These are phyloP conservation scores for Ianthella basta DNA, from an alignment of 37 sponge, comb jelly and placozoan genomes.

Conservation along the genomic window DNA sequence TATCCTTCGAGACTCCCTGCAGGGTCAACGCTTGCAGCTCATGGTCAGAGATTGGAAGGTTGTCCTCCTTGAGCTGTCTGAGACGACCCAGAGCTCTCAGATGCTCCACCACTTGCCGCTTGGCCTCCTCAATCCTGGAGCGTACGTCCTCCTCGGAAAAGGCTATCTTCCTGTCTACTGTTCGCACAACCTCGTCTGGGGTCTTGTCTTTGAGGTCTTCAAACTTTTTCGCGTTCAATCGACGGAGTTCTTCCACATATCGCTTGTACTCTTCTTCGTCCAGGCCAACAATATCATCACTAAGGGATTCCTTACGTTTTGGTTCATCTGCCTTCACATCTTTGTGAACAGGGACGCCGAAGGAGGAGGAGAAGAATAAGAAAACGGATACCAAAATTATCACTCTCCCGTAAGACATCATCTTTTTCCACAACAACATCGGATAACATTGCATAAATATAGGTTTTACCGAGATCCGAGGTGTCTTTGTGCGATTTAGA, in stretches of 20 bases:
- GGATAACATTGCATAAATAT: too few species aligned
- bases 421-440: neutral
- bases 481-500: too few species aligned
- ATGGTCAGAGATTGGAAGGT: neutral
- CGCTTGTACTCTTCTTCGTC: conserved; percentile 71
- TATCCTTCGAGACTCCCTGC: neutral
- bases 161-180: conserved; percentile 28
- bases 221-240: conserved; percentile 21
- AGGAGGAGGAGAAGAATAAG: neutral
- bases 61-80: conserved; percentile 26
- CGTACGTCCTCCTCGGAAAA: conserved; percentile 34
- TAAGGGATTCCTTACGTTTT: neutral
- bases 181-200: neutral
- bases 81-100: conserved; percentile 57
- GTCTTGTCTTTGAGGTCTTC: conserved; percentile 13
- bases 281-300: conserved; percentile 33
- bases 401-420: neutral
- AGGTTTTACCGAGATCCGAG: too few species aligned
- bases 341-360: neutral
- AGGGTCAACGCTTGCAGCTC: neutral
- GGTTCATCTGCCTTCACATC: neutral
- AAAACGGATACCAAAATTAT: neutral
- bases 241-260: conserved; percentile 63
- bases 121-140: conserved; percentile 70
- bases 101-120: conserved; percentile 61